Conservation (phyloP, 2,113 vertebrate species). For the Vicugna pacos region DNA sequence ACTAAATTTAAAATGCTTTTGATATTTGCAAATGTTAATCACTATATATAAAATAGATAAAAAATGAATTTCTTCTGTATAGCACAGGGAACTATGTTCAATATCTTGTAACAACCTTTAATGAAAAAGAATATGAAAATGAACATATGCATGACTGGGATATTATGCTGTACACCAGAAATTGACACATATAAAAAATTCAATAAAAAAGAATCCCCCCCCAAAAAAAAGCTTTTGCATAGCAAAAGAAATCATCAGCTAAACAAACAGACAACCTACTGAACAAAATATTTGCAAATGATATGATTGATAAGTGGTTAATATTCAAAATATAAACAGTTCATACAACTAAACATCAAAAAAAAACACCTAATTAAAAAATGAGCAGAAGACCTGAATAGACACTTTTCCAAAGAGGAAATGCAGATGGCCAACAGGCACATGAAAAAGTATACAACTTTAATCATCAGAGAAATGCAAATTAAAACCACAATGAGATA, state of each 20-base stretch:
- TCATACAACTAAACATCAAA: neutral
- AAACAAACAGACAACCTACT: neutral
- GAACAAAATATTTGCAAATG: neutral
- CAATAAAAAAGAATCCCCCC: too few relatives aligned
- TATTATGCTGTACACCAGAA: too few relatives aligned
- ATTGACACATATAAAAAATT: too few relatives aligned
- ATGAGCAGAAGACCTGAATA: neutral
- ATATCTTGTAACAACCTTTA: too few relatives aligned
- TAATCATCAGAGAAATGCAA: neutral
- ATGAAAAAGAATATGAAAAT: too few relatives aligned
- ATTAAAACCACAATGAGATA: neutral
- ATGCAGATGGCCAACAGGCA: neutral
- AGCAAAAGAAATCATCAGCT: neutral
- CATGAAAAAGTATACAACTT: neutral
- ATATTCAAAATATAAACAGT: neutral
- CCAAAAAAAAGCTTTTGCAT: neutral
- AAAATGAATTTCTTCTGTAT: too few relatives aligned
- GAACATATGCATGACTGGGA: too few relatives aligned
- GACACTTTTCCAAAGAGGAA: neutral
- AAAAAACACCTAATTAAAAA: neutral
- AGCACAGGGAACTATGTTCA: too few relatives aligned
- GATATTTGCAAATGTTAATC: too few relatives aligned
- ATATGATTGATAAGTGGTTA: neutral
- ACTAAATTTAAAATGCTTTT: neutral
- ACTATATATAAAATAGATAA: too few relatives aligned